phyloP scores from a whole-genome alignment of 2,797 vertebrate species.

The Aythya fuligula region DNA sequence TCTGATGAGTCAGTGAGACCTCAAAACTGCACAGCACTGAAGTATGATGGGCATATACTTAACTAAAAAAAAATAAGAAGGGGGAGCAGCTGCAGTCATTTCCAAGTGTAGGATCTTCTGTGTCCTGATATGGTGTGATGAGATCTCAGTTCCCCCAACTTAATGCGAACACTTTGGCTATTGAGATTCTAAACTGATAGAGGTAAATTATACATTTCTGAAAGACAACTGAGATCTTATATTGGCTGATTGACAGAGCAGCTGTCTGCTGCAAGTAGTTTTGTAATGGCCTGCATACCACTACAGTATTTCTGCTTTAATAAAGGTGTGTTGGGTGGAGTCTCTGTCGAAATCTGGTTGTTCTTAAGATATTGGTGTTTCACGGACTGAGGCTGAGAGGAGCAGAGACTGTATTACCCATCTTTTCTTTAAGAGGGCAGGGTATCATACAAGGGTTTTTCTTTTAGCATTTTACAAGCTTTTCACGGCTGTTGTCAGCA shows the following conservation, averaged over 20 bases:
- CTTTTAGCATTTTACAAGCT: not conserved
- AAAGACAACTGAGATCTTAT: not conserved
- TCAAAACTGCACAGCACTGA: not conserved
- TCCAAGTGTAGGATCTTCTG: not conserved
- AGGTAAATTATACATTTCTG: not conserved
- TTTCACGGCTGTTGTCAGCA: not conserved
- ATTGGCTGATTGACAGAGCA: not conserved
- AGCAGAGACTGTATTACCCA: not conserved
- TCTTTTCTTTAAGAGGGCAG: not conserved
- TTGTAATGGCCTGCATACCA: not conserved
- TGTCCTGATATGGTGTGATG: not conserved
- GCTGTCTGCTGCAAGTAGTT: not conserved
- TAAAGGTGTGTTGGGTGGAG: not conserved
- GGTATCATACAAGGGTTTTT: not conserved
- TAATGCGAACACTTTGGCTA: not conserved
- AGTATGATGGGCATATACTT: not conserved
- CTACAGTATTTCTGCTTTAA: not conserved
- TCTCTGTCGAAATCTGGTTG: not conserved
- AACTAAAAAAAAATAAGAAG: too few relatives aligned
- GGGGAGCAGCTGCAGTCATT: not conserved
- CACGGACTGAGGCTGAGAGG: too few relatives aligned
- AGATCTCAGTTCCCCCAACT: not conserved
- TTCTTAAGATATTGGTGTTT: not conserved
- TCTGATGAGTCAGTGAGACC: not conserved
- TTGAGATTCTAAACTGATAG: not conserved